phyloP scores from a whole-genome alignment of 2,113 vertebrate species.

The Erpornis zantholeuca region DNA sequence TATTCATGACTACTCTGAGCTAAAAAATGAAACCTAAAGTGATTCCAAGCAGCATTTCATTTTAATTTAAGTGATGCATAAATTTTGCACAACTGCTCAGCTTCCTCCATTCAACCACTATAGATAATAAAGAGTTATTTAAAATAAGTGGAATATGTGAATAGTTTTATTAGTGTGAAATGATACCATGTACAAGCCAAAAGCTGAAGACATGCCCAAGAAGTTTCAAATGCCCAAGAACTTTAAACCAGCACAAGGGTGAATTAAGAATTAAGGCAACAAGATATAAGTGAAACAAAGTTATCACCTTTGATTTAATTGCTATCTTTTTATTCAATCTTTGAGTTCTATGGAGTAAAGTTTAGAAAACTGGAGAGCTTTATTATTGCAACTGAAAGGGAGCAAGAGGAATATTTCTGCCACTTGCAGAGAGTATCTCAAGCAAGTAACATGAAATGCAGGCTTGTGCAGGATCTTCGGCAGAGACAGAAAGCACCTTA shows the following conservation, averaged over 20 bases:
- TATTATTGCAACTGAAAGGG: background rate
- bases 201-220: background rate
- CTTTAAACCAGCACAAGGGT: background rate
- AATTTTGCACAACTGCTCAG: background rate
- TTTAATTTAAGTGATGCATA: slow-evolving; percentile 1
- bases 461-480: background rate
- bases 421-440: background rate
- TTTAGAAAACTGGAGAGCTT: background rate
- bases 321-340: background rate
- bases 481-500: background rate
- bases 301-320: background rate
- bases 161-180: background rate
- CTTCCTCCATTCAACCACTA: background rate
- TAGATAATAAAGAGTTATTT: background rate
- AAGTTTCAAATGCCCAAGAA: background rate
- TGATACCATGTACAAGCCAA: background rate
- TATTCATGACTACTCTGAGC: background rate
- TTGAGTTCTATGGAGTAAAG: background rate
- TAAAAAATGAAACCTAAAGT: background rate
- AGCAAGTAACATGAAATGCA: background rate
- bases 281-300: background rate
- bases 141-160: background rate
- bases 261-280: background rate
- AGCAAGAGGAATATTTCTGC: background rate
- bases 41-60: background rate